A percentile compares a stretch with the other conserved stretches of the same genome.
Evolutionary conservation across 1,140 invertebrate species (phyloP).

Genomic region (Sweltsa coloradensis): DNA sequence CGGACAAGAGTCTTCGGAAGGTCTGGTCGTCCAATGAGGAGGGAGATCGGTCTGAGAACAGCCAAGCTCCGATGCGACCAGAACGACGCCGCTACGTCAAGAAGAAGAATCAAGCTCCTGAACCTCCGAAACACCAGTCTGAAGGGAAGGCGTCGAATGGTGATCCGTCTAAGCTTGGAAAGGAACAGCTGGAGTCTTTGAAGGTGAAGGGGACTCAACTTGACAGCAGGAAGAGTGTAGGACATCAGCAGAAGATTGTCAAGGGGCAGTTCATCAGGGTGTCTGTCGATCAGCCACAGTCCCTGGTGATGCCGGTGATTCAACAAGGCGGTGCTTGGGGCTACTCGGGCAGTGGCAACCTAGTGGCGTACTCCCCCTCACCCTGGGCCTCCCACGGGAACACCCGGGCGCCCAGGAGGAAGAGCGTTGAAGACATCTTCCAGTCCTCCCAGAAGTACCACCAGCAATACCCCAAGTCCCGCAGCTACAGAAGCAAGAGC

Average conservation of each 20-base stretch:
- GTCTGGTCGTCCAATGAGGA: background rate
- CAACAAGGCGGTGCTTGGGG: background rate
- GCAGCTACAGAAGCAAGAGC: slow-evolving; percentile 11
- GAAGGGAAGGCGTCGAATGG: no score
- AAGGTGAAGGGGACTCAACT: background rate
- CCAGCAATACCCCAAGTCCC: background rate
- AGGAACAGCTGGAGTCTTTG: background rate
- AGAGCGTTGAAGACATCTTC: no score
- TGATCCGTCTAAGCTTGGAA: background rate
- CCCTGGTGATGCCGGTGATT: background rate
- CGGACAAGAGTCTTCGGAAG: slow-evolving; percentile 4
- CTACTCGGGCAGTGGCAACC: background rate
- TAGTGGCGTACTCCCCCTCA: background rate
- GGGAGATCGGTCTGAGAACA: background rate
- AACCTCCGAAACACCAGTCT: background rate
- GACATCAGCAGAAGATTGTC: slow-evolving; percentile 18
- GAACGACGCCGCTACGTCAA: slow-evolving; percentile 19
- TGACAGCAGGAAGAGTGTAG: background rate
- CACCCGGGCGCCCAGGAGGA: no score
- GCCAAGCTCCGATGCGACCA: slow-evolving; percentile 20
- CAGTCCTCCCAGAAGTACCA: background rate
- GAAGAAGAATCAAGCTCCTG: slow-evolving; percentile 20
- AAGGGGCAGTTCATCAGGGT: slow-evolving; percentile 26
- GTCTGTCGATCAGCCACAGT: slow-evolving; percentile 6
- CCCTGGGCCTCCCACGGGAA: background rate